Base-by-base conservation (phyloP, 2,888 invertebrate genomes). In the Zonitis immaculata region DNA sequence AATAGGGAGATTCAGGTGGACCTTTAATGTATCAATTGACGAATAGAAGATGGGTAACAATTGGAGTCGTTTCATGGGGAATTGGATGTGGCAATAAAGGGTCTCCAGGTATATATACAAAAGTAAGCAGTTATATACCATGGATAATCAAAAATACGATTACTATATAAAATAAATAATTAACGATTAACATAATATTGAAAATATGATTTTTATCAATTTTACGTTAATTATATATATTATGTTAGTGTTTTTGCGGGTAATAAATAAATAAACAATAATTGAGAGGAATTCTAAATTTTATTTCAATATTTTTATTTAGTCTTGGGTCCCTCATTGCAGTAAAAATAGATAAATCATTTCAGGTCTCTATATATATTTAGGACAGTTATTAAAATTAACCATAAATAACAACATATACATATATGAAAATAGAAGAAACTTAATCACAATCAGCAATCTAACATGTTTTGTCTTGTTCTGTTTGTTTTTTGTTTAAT, bases 31-130 rank as follows among this genome's bases (percentile, higher is more conserved):
- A 86, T 64, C 88, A 88, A 71, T 76, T 89, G 67, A 77, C 82
- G 1, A 87, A 87, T 68, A 85, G 85, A 0, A 82, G 88, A 44
- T 92, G 91, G 91, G 80, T 87, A 0, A 80, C 82, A 25, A 80
- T 90, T 42, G 93, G 92, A 1, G 80, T 94, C 50, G 92, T 93
- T 0, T 91, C 91, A 0, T 92, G 91, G 90, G 92, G 92, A 11
- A 80, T 89, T 30, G 81, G 86, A 2, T 94, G 93, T 68, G 92
- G 90, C 0, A 84, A 86, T 59, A 80, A 83, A 18, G 82, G 81
- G 44, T 84, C 82, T 54, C 92, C 93, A 0, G 93, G 92, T 1
- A 78, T 93, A 26, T 93, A 93, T 71, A 86, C 89, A 0, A 78
- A 86, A 28, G 89, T 92, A 20, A 83, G 82, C 60, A 79, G 81